phyloP scores from a whole-genome alignment of 2,888 invertebrate species.

The Cryptocephalus primarius region DNA sequence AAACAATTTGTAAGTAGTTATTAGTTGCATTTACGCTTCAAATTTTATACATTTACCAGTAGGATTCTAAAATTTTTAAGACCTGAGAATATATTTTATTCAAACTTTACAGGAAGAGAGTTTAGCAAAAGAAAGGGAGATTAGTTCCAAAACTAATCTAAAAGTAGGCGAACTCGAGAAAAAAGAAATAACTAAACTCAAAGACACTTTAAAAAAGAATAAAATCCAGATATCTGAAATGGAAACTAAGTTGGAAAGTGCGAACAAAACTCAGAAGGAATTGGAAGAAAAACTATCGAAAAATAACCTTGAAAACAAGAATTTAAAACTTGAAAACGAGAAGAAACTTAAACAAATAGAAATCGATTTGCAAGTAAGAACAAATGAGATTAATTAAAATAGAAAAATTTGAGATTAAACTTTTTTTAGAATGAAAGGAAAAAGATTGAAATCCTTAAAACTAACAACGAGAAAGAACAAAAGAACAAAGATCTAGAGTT shows the following conservation, averaged over 20 bases:
- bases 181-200: conserved; percentile 26
- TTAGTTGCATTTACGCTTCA: conserved; percentile 1
- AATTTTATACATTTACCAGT: conserved; percentile 1
- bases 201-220: conserved; percentile 27
- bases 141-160: conserved; percentile 28
- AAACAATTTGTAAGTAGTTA: conserved; percentile 47
- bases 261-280: conserved; percentile 22
- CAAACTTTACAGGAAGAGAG: conserved; percentile 34
- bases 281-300: conserved; percentile 46
- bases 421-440: conserved; percentile 49
- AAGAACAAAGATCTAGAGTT: conserved; percentile 70
- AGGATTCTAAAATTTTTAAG: too few species aligned
- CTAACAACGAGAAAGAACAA: conserved; percentile 61
- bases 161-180: conserved; percentile 24
- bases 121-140: conserved; percentile 40
- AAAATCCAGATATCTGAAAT: conserved; percentile 25
- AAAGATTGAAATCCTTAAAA: conserved; percentile 53
- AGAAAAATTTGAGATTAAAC: conserved; percentile 1
- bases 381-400: neutral
- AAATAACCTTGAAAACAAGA: conserved; percentile 49
- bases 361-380: conserved; percentile 27
- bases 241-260: conserved; percentile 30
- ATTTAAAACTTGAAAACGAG: conserved; percentile 53
- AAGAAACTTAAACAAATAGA: conserved; percentile 39
- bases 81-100: conserved; percentile 1